phyloP scores from a whole-genome alignment of 2,888 invertebrate genomes.

The Hirudinaria manillensis region DNA sequence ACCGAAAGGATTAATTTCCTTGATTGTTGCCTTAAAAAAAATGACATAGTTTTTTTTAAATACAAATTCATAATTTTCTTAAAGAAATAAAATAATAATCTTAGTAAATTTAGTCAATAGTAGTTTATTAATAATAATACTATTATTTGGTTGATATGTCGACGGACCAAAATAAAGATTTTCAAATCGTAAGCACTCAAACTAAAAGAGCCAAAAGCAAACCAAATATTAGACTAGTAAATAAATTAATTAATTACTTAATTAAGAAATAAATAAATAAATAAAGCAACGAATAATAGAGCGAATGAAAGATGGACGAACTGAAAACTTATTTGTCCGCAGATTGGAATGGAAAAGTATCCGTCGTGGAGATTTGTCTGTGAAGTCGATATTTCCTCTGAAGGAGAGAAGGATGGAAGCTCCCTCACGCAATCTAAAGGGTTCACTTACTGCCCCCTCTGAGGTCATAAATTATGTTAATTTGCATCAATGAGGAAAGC shows the following conservation, averaged over 20 bases:
- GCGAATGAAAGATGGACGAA: no score
- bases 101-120: no score
- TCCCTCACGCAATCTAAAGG: constrained; percentile 8
- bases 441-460: not conserved
- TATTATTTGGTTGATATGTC: no score
- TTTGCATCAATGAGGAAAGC: not conserved
- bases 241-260: not conserved
- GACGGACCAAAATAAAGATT: not conserved
- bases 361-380: not conserved
- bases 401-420: not conserved
- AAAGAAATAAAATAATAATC: no score
- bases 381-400: constrained; percentile 14
- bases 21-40: not conserved
- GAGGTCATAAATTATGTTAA: not conserved
- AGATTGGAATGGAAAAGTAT: constrained; percentile 20
- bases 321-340: no score
- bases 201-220: not conserved
- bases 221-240: not conserved
- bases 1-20: constrained; percentile 16
- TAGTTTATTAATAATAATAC: no score
- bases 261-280: no score
- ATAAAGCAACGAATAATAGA: no score
- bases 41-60: no score
- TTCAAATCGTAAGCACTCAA: not conserved
- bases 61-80: no score